Percentiles rank a stretch among this genome's conserved stretches.
Evolutionary conservation across 2,888 invertebrate genomes (phyloP).

Genomic region (Trissolcus brochymenae): DNA sequence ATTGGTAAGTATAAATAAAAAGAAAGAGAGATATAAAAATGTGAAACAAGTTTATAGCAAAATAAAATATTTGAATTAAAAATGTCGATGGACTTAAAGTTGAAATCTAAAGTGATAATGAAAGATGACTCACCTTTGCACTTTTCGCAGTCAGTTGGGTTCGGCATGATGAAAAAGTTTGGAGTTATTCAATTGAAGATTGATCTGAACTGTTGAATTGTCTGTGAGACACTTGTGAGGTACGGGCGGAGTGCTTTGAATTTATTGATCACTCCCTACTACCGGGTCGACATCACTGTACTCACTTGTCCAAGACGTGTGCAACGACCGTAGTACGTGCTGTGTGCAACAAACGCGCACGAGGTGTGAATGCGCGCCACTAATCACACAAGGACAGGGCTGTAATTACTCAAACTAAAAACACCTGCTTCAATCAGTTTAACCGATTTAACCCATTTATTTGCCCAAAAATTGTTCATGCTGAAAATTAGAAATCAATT

Average conservation of each 20-base stretch:
- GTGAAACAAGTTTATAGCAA: no score
- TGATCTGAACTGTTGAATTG: slow-evolving; percentile 52
- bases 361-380: slow-evolving; percentile 19
- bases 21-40: not conserved
- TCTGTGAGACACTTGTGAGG: slow-evolving; percentile 60
- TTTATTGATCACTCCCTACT: slow-evolving; percentile 73
- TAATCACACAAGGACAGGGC: slow-evolving; percentile 52
- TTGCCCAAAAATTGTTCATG: not conserved
- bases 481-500: no score
- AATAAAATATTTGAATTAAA: not conserved
- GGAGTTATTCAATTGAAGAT: slow-evolving; percentile 10
- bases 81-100: slow-evolving; percentile 10
- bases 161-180: slow-evolving; percentile 67
- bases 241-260: slow-evolving; percentile 61
- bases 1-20: no score
- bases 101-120: slow-evolving; percentile 1
- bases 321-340: slow-evolving; percentile 49
- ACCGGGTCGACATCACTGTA: slow-evolving; percentile 45
- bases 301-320: slow-evolving; percentile 51
- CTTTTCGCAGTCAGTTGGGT: slow-evolving; percentile 69
- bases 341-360: slow-evolving; percentile 44
- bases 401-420: slow-evolving; percentile 29
- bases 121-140: slow-evolving; percentile 69
- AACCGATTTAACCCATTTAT: slow-evolving; percentile 2
- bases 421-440: not conserved